Evolutionary conservation across 2,888 invertebrate genomes (phyloP), one percentile per base, ranked within the genome.

Genomic region (Drosophila falleni): DNA sequence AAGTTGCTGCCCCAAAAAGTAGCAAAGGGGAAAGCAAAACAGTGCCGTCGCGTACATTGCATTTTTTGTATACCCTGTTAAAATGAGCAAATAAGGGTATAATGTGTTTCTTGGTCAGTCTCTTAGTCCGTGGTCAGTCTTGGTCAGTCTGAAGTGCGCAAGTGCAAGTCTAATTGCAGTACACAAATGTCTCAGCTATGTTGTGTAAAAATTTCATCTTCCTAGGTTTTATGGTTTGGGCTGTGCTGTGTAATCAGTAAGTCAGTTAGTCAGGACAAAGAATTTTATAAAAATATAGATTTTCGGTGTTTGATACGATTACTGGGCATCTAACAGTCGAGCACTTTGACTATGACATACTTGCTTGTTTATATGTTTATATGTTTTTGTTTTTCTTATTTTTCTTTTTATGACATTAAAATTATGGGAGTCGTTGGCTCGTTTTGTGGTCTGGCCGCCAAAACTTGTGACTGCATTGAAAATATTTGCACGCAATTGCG

Each of bases 341-440:
- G 6, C 65, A 16, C 31, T 41, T 29, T 31, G 19, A 16, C 6
- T 44, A 13, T 26, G 6, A 3, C 31, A 10, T 37, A 10, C 9
- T 70, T 83, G 54, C 49, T 58, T n/a, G 29, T 11, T 31, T 37
- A 3, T 37, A 37, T n/a, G 29, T 11, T 31, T 37, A 3, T 37
- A 37, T 10, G 50, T n/a, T 56, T 37, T 31, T 15, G 23, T 5
- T 51, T 29, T 9, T 16, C 53, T 55, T 60, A 31, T 50, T 71
- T 81, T 89, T 87, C n/a, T n/a, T 89, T 89, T 87, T 87, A 87
- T 87, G 87, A 87, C 87, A 87, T 87, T 87, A 89, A 87, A 89
- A 89, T 85, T 85, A 89, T 85, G 87, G 84, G 78, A 84, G 70
- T 76, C 87, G 63, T 53, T 56, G 51, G 58, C 51, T 73, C 66